These are phyloP conservation scores for Trichogramma evanescens DNA, from an alignment of 2,888 invertebrate species.

Conservation along the genomic window DNA sequence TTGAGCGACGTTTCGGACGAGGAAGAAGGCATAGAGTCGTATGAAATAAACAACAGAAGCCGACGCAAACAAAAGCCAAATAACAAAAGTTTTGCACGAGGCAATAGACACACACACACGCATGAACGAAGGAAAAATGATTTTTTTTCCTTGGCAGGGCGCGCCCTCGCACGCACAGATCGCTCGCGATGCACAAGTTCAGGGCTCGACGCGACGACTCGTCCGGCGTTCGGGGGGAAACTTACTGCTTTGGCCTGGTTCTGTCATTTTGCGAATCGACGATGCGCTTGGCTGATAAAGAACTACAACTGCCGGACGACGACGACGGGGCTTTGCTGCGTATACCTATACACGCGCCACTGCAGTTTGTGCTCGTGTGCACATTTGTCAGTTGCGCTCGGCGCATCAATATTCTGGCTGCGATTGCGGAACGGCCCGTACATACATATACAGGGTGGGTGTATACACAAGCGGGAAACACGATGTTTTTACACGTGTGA, in stretches of 20 bases:
- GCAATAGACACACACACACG: not conserved
- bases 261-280: constrained; percentile 12
- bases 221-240: not conserved
- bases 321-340: not conserved
- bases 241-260: constrained; percentile 5
- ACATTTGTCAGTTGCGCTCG: not conserved
- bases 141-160: not conserved
- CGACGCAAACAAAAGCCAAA: too few relatives aligned
- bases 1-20: too few relatives aligned
- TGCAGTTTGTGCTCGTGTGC: too few relatives aligned
- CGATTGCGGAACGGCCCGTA: not conserved
- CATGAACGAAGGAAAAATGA: not conserved
- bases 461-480: too few relatives aligned
- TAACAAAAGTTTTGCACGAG: constrained; percentile 3
- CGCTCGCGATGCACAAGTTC: too few relatives aligned
- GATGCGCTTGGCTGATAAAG: constrained; percentile 6
- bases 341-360: too few relatives aligned
- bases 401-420: constrained; percentile 11
- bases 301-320: not conserved
- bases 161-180: not conserved
- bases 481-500: too few relatives aligned
- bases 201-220: too few relatives aligned
- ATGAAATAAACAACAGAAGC: too few relatives aligned
- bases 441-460: too few relatives aligned
- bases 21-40: too few relatives aligned